A percentile compares a stretch with the other conserved stretches of the same genome.
Conservation (phyloP, 2,888 invertebrate species). For the Allophyes oxyacanthae region DNA sequence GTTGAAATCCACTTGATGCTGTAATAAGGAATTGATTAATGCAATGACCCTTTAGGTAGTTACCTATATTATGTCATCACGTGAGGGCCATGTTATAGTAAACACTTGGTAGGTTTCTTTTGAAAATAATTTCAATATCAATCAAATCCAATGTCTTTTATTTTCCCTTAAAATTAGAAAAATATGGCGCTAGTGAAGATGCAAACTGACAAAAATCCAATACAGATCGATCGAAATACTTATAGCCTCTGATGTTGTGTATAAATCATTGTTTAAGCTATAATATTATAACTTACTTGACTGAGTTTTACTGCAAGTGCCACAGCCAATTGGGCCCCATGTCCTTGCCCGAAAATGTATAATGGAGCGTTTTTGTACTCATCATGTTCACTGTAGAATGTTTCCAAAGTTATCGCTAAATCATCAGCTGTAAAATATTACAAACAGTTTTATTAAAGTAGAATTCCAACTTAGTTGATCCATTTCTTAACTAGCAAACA, state of each 20-base stretch:
- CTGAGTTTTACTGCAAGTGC: slow-evolving; percentile 90
- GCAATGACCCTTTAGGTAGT: not conserved
- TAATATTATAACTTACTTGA: slow-evolving; percentile 68
- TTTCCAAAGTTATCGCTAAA: slow-evolving; percentile 91
- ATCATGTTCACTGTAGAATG: slow-evolving; percentile 91
- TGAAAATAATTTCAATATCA: no score
- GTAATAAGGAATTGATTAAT: slow-evolving; percentile 5
- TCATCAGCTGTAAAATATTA: slow-evolving; percentile 89
- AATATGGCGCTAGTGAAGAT: no score
- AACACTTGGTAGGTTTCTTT: no score
- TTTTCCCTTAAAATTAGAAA: no score
- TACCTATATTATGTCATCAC: slow-evolving; percentile 61
- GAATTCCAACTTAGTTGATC: no score
- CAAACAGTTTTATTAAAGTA: not conserved
- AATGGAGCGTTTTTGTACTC: slow-evolving; percentile 91
- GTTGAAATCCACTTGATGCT: slow-evolving; percentile 71
- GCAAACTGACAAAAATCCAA: no score
- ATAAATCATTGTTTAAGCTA: not conserved
- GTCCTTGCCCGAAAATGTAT: slow-evolving; percentile 96
- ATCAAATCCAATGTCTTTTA: no score
- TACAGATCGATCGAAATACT: no score
- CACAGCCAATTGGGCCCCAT: slow-evolving; percentile 96
- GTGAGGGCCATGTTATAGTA: no score
- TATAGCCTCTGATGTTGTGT: no score
- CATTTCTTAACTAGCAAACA: no score